phyloP scores from a whole-genome alignment of 2,888 invertebrate genomes.

The Sinohyriopsis cumingii region DNA sequence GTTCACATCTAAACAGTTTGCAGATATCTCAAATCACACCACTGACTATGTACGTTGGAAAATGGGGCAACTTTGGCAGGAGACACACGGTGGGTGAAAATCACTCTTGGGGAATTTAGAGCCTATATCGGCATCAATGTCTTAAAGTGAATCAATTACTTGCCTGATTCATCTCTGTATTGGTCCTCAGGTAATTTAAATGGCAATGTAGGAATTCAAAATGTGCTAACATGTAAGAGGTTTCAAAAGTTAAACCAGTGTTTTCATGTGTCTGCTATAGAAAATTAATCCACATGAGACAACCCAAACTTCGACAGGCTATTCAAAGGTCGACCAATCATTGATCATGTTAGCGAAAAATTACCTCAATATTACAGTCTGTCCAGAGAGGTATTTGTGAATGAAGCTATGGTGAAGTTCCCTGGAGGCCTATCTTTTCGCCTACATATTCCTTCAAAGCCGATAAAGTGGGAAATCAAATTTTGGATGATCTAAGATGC shows the following conservation, averaged over 20 bases:
- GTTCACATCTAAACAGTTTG: too few species aligned
- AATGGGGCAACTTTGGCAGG: too few species aligned
- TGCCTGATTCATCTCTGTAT: slow-evolving; percentile 16
- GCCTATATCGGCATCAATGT: slow-evolving; percentile 21
- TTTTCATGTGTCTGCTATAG: slow-evolving; percentile 14
- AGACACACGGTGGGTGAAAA: too few species aligned
- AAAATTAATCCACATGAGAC: slow-evolving; percentile 2
- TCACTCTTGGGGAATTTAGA: too few species aligned
- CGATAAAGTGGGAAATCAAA: slow-evolving; percentile 16
- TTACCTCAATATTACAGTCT: slow-evolving; percentile 5
- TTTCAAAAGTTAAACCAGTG: slow-evolving; percentile 19
- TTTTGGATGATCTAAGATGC: slow-evolving; percentile 18
- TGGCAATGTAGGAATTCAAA: slow-evolving; percentile 4
- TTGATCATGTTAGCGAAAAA: slow-evolving; percentile 1
- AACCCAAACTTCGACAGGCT: too few species aligned
- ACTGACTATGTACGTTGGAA: too few species aligned
- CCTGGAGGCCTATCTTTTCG: slow-evolving; percentile 10
- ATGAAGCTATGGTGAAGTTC: slow-evolving; percentile 21
- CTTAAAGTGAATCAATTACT: slow-evolving; percentile 16
- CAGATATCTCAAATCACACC: too few species aligned
- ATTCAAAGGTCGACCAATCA: neutral
- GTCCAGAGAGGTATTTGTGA: slow-evolving; percentile 13
- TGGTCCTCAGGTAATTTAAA: slow-evolving; percentile 19
- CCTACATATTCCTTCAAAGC: slow-evolving; percentile 18
- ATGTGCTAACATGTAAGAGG: slow-evolving; percentile 16